A percentile compares a stretch with the other conserved stretches of the same genome.
phyloP scores from a whole-genome alignment of 2,797 vertebrate species.

The Pygocentrus nattereri region DNA sequence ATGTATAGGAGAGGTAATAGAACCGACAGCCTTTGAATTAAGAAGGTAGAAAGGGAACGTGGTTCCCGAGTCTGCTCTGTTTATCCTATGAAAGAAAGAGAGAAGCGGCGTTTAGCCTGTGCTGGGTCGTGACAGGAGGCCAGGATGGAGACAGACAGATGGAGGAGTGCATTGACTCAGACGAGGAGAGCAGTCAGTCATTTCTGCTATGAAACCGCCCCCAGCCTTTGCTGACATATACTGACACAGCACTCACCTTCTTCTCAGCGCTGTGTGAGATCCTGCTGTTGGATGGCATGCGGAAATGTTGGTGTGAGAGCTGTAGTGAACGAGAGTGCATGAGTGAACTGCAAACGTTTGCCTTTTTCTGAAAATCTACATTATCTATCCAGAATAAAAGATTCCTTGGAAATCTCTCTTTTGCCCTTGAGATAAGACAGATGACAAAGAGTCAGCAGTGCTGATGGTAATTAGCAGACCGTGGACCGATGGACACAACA shows the following conservation, averaged over 20 bases:
- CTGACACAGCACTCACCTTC: constrained; percentile 23
- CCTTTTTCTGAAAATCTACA: neutral
- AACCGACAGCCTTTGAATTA: neutral
- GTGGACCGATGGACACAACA: neutral
- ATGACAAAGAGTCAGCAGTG: neutral
- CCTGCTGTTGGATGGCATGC: neutral
- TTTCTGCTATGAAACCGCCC: neutral
- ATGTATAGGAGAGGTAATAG: neutral
- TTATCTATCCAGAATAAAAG: neutral
- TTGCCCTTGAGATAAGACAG: neutral
- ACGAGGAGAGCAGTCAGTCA: constrained; percentile 22
- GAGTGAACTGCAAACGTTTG: neutral
- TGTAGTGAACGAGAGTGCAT: neutral
- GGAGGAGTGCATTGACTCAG: constrained; percentile 3
- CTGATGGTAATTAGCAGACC: constrained; percentile 12
- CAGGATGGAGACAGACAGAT: constrained; percentile 21
- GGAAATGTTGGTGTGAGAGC: neutral
- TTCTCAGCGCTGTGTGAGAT: neutral
- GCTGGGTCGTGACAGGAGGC: constrained; percentile 14
- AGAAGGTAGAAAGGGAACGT: neutral
- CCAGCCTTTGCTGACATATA: neutral
- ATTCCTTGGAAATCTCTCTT: constrained; percentile 11
- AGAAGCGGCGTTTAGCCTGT: neutral
- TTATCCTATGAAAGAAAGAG: constrained; percentile 11
- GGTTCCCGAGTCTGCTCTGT: neutral